A percentile compares a stretch with the other conserved stretches of the same genome.
These are phyloP conservation scores for Pollenia labialis DNA, from an alignment of 2,888 invertebrate species.

Conservation along the genomic window DNA sequence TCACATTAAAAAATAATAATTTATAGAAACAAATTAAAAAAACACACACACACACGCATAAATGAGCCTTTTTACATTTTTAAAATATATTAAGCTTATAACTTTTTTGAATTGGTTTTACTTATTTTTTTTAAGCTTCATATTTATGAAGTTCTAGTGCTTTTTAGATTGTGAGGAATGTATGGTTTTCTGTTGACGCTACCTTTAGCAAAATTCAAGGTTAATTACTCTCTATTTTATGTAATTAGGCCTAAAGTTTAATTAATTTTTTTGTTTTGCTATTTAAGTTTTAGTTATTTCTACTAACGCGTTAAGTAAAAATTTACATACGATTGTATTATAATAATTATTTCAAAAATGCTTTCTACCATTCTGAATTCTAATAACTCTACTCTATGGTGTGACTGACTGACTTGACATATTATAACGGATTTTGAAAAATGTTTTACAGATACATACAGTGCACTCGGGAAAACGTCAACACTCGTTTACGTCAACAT, in stretches of 20 bases:
- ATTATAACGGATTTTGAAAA: constrained; percentile 27
- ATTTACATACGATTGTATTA: constrained; percentile 29
- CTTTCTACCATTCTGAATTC: constrained; percentile 25
- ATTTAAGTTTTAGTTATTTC: constrained; percentile 25
- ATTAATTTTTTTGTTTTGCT: constrained; percentile 21
- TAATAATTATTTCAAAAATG: background rate
- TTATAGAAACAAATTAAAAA: constrained; percentile 64
- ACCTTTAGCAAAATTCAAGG: constrained; percentile 30
- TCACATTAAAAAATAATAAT: constrained; percentile 34
- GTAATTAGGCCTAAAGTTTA: constrained; percentile 43
- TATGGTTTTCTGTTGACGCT: constrained; percentile 78
- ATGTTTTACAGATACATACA: background rate
- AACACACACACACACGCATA: constrained; percentile 54
- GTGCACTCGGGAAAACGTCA: too few relatives aligned
- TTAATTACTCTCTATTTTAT: constrained; percentile 4
- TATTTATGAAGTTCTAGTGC: constrained; percentile 79
- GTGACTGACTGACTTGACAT: background rate
- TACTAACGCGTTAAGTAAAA: constrained; percentile 69
- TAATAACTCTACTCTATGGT: constrained; percentile 23
- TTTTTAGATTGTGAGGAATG: constrained; percentile 85
- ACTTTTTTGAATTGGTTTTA: constrained; percentile 54
- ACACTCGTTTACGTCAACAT: too few relatives aligned
- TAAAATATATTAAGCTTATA: constrained; percentile 67
- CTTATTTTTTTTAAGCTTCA: constrained; percentile 48
- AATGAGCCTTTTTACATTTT: constrained; percentile 46